phyloP scores from a whole-genome alignment of 2,888 invertebrate species.

The Eilema sororculum region DNA sequence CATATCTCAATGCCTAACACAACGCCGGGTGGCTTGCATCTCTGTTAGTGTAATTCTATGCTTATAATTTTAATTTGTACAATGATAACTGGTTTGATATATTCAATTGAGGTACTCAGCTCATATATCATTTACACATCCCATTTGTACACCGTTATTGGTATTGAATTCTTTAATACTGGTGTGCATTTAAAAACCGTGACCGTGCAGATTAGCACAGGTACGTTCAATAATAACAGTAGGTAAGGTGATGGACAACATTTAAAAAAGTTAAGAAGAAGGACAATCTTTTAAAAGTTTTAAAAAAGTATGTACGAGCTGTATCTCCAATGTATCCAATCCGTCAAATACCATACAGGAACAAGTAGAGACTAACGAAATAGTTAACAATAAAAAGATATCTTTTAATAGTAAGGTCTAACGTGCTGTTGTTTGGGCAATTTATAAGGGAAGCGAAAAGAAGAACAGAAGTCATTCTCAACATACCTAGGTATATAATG shows the following conservation, averaged over 20 bases:
- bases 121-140: neutral
- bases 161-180: neutral
- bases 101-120: neutral
- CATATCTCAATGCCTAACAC: constrained; percentile 61
- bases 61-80: constrained; percentile 42
- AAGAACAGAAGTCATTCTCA: neutral
- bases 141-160: neutral
- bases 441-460: too few relatives aligned
- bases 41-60: constrained; percentile 43
- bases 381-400: neutral
- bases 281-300: neutral
- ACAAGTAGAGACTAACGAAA: too few relatives aligned
- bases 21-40: constrained; percentile 49
- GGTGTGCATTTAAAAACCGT: constrained; percentile 1
- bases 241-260: neutral
- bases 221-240: neutral
- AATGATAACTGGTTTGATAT: constrained; percentile 22
- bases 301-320: neutral
- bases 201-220: neutral
- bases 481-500: too few relatives aligned
- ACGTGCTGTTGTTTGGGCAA: too few relatives aligned
- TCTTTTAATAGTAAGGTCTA: too few relatives aligned
- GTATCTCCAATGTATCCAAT: too few relatives aligned
- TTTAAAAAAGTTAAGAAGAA: neutral
- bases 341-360: too few relatives aligned